Evolutionary conservation across 1,140 invertebrate genomes (phyloP).

Genomic region (Procambarus virginalis): DNA sequence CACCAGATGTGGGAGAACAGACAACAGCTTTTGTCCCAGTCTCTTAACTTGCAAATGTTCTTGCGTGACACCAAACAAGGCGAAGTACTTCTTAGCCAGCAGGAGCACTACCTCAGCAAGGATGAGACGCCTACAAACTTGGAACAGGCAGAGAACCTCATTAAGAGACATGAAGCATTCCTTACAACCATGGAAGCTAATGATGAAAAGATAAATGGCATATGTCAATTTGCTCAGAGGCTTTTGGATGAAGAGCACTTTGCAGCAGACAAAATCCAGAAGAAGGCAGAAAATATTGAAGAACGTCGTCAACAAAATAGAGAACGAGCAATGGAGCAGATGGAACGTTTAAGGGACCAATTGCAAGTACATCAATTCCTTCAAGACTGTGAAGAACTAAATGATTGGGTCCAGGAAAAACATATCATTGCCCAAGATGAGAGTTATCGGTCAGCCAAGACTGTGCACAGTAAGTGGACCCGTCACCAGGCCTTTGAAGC

Average conservation of each 20-base stretch:
- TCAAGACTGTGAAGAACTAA: conserved; percentile 95
- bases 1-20: conserved; percentile 99
- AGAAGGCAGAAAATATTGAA: conserved; percentile 95
- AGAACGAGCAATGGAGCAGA: conserved; percentile 90
- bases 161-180: conserved; percentile 98
- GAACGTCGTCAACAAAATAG: conserved; percentile 92
- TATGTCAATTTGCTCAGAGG: conserved; percentile 94
- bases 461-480: conserved; percentile 99
- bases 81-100: conserved; percentile 91
- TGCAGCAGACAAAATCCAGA: conserved; percentile 94
- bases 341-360: conserved; percentile 96
- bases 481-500: conserved; percentile 99
- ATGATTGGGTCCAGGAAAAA: conserved; percentile 99
- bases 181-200: conserved; percentile 99
- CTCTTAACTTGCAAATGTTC: conserved; percentile 95
- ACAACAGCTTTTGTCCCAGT: conserved; percentile 94
- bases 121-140: conserved; percentile 95
- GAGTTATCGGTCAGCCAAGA: conserved; percentile 97
- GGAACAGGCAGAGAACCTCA: conserved; percentile 97
- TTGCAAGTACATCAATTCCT: conserved; percentile 96
- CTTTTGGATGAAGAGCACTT: conserved; percentile 77
- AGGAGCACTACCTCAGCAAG: conserved; percentile 98
- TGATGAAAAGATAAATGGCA: conserved; percentile 98
- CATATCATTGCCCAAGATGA: conserved; percentile 99
- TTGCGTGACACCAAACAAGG: conserved; percentile 97